Evolutionary conservation across 2,888 invertebrate genomes (phyloP), one percentile per base, ranked within the genome.

Genomic region (Phragmatobia fuliginosa): DNA sequence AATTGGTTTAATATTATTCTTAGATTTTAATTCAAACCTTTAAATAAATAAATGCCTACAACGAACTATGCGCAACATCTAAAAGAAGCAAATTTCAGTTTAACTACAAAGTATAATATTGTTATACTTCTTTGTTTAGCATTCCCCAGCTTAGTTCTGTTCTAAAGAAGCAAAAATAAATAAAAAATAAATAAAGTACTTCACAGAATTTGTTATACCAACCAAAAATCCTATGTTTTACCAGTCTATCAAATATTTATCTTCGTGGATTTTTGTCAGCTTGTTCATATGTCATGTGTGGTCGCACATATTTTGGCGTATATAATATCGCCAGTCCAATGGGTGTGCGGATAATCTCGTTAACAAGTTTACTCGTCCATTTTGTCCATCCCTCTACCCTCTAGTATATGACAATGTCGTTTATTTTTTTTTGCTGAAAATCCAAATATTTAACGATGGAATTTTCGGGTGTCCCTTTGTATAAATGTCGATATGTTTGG

Each of bases 321-420:
- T 58, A 71, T 75, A 69, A 82, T 77, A 73, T 76, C 58, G 31
- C 41, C 25, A 33, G 61, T 33, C 49, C 63, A 72, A 71, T 68
- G 76, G 79, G 72, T 70, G 70, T 68, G 62, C 70, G 69, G 72
- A 82, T 85, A 83, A 86, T 84, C 83, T 77, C 78, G 81, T 81
- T 84, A 85, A 82, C 83, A 83, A 80, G 79, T 79, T 78, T 74
- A 78, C 83, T 76, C 78, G 77, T 75, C 69, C 72, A 79, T 78
- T 76, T 73, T 68, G 45, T 65, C 67, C 60, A 58, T 31, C 45
- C 64, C 52, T 28, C 60, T 16, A 58, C 41, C 59, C 66, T 33
- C 61, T 63, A 67, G 61, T 74, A 72, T 69, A 70, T 68, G 67
- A 75, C 52, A 70, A 72, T 62, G 68, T 74, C 66, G 58, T 76